These are phyloP conservation scores for Cerceris ruficornis DNA, from an alignment of 2,888 invertebrate genomes.

Conservation along the genomic window DNA sequence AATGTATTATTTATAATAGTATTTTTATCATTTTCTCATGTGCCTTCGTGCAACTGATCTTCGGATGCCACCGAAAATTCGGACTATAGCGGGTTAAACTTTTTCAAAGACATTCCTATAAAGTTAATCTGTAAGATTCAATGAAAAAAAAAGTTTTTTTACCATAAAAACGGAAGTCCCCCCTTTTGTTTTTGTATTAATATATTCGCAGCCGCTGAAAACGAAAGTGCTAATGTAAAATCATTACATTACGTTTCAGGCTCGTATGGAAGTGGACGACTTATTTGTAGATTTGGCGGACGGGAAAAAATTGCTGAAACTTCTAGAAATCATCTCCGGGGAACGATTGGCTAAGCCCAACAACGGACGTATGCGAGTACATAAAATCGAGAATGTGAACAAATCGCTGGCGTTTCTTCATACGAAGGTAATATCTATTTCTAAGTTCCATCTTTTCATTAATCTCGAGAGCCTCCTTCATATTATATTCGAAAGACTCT, in stretches of 20 bases:
- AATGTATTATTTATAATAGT: too few relatives aligned
- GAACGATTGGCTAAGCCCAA: slow-evolving; percentile 98
- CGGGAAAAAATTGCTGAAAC: slow-evolving; percentile 94
- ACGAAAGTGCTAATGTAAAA: not conserved
- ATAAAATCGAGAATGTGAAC: slow-evolving; percentile 99
- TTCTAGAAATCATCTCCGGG: slow-evolving; percentile 99
- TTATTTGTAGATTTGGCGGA: slow-evolving; percentile 98
- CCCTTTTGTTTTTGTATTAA: too few relatives aligned
- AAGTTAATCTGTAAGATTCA: too few relatives aligned
- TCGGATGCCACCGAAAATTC: too few relatives aligned
- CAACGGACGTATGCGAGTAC: slow-evolving; percentile 97
- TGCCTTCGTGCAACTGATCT: too few relatives aligned
- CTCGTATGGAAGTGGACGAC: slow-evolving; percentile 98
- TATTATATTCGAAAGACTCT: not conserved
- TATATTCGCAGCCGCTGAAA: not conserved
- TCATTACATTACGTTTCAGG: slow-evolving; percentile 84
- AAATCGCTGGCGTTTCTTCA: slow-evolving; percentile 97
- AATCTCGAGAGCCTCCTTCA: not conserved
- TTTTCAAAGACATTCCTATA: too few relatives aligned
- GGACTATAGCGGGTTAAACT: too few relatives aligned
- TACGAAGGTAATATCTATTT: slow-evolving; percentile 87
- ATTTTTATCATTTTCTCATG: too few relatives aligned
- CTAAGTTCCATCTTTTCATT: slow-evolving; percentile 10
- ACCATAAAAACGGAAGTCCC: too few relatives aligned
- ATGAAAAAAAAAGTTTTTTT: too few relatives aligned